Base-by-base conservation (phyloP, 1,140 invertebrate species). In the Plutomurus gul region DNA sequence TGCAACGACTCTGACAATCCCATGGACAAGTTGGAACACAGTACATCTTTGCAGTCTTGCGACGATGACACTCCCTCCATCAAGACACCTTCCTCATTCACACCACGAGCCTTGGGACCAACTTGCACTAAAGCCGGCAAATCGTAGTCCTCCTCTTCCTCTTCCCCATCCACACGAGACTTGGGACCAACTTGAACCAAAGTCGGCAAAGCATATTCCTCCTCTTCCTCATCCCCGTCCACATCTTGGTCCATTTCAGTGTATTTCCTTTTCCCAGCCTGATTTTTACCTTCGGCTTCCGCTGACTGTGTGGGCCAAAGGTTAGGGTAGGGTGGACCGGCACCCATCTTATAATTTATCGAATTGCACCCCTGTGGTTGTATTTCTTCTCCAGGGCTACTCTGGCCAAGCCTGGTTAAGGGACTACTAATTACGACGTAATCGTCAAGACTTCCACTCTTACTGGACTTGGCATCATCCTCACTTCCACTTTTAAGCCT, bases 261-360 rank as follows among this genome's bases (percentile, higher is more conserved):
- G 30, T 75, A 46, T 43, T 25, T 81, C 76, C 39, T 77, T 43
- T 39, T 76, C 40, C 37, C 40, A 30, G 11, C 37, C 20, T 7
- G 25, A 77, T 84, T 87, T 84, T 91, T 91, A 37, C 65, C 56
- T 47, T 51, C 56, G n/a, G n/a, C 25, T 39, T 76, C 71, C 0
- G n/a, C n/a, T n/a, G n/a, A n/a, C n/a, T n/a, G n/a, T n/a, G n/a
- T n/a, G n/a, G n/a, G n/a, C n/a, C n/a, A n/a, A n/a, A n/a, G n/a
- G n/a, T n/a, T n/a, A n/a, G n/a, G n/a, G n/a, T n/a, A n/a, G n/a
- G n/a, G n/a, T n/a, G n/a, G n/a, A n/a, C n/a, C n/a, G n/a, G n/a
- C n/a, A n/a, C n/a, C n/a, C n/a, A n/a, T n/a, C n/a, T n/a, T n/a
- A n/a, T n/a, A n/a, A n/a, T n/a, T n/a, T n/a, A n/a, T n/a, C n/a